phyloP scores from a whole-genome alignment of 1,140 invertebrate species.

The Bombus pyrosoma region DNA sequence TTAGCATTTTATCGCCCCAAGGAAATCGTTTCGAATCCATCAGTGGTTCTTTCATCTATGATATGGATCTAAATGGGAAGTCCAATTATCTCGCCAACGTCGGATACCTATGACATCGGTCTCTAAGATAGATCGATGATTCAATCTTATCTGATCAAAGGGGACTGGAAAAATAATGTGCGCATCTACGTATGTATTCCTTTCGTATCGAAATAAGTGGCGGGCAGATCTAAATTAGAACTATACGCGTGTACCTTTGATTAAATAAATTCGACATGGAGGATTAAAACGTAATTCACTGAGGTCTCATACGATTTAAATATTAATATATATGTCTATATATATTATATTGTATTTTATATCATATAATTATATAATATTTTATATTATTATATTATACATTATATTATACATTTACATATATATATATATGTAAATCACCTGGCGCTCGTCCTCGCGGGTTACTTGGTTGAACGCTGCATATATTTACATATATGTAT shows the following conservation, averaged over 20 bases:
- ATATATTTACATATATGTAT: too few species aligned
- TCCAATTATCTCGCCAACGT: background rate
- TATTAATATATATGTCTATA: too few species aligned
- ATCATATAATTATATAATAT: too few species aligned
- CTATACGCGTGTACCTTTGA: too few species aligned
- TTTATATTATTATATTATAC: too few species aligned
- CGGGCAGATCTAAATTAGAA: background rate
- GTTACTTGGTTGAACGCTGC: too few species aligned
- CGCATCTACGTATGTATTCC: background rate
- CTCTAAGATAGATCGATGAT: slow-evolving; percentile 19
- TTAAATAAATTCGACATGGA: background rate
- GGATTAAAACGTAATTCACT: background rate
- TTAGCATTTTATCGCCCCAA: background rate
- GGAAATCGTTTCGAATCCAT: background rate
- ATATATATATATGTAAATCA: too few species aligned
- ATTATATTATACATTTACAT: too few species aligned
- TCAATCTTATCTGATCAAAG: background rate
- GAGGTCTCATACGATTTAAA: background rate
- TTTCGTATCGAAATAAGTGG: background rate
- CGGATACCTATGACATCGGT: background rate
- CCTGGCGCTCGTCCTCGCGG: too few species aligned
- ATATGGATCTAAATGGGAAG: background rate
- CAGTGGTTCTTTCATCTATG: background rate
- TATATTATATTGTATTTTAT: too few species aligned
- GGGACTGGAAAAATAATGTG: background rate